Evolutionary conservation across 2,888 invertebrate species (phyloP), one percentile per base, ranked within the genome.

Genomic region (Dioctria rufipes): DNA sequence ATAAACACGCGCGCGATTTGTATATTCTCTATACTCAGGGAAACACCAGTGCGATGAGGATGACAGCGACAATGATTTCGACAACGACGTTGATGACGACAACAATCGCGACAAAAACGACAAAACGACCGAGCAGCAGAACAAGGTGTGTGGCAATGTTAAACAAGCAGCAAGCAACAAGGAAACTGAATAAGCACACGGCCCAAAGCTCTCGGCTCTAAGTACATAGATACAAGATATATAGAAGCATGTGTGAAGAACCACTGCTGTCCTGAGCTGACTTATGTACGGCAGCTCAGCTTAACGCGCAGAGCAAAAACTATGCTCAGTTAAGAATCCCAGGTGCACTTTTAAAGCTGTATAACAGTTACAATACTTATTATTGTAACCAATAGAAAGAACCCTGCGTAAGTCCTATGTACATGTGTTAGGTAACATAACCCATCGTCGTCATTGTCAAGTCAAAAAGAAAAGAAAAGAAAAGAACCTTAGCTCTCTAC

Each of bases 121-220:
- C 77, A 25, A 25, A 25, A 37, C 63, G 77, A 77, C 77, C 49
- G 63, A 11, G 61, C 66, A 46, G 54, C 9, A 71, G 71, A 80
- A 80, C 80, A 80, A 69, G 80, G 80, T 80, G 71, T 80, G 71
- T 71, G 80, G 80, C 40, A 80, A 80, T 71, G 61, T 80, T 71
- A 61, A 69, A 71, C 61, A 80, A 71, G 58, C 71, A 25, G 46
- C 43, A 61, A 75, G 73, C 25, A 60, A 75, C 60, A 77, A 73
- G 73, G 51, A 63, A 77, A 63, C 63, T 11, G 6, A 63, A 46
- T 63, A 73, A 63, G 37, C 43, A 39, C 42, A 46, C 49, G 63
- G 43, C 9, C 77, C 77, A 49, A 43, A 77, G 77, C 61, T 77
- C 77, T 77, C 37, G 61, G 9, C 49, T 63, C 77, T 9, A 77